Percentiles rank a stretch among this genome's conserved stretches.
Evolutionary conservation across 1,140 invertebrate genomes (phyloP).

Genomic region (Drosophila micromelanica): DNA sequence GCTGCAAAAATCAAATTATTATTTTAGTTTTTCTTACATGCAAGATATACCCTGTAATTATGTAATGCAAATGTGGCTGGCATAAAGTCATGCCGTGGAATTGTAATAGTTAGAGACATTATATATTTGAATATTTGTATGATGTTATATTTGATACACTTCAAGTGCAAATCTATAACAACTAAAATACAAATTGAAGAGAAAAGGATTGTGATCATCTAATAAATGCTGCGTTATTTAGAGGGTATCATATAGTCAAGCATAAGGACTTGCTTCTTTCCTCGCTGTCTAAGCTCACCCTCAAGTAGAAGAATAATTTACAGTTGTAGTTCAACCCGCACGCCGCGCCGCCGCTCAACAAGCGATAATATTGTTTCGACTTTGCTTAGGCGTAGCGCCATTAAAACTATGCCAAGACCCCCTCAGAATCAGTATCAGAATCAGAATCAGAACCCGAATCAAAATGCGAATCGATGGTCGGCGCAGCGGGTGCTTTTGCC

Average conservation of each 20-base stretch:
- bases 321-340: conserved; percentile 1
- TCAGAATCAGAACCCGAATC: conserved; percentile 1
- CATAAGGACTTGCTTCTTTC: too few species aligned
- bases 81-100: too few species aligned
- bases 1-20: conserved; percentile 56
- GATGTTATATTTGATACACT: too few species aligned
- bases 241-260: too few species aligned
- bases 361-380: conserved; percentile 25
- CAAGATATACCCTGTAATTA: conserved; percentile 19
- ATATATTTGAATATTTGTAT: too few species aligned
- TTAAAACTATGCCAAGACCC: conserved; percentile 49
- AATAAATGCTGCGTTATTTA: too few species aligned
- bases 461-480: background rate
- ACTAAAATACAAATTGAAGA: too few species aligned
- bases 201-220: too few species aligned
- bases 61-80: background rate
- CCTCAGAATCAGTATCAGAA: background rate
- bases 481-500: conserved; percentile 36
- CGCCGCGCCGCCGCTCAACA: background rate
- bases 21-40: conserved; percentile 24
- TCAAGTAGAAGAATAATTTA: too few species aligned
- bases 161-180: too few species aligned
- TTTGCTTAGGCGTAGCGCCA: conserved; percentile 46
- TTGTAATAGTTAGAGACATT: too few species aligned
- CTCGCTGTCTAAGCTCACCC: too few species aligned